A percentile compares a stretch with the other conserved stretches of the same genome.
phyloP scores from a whole-genome alignment of 2,113 vertebrate species.

The Myanophis thanlyinensis region DNA sequence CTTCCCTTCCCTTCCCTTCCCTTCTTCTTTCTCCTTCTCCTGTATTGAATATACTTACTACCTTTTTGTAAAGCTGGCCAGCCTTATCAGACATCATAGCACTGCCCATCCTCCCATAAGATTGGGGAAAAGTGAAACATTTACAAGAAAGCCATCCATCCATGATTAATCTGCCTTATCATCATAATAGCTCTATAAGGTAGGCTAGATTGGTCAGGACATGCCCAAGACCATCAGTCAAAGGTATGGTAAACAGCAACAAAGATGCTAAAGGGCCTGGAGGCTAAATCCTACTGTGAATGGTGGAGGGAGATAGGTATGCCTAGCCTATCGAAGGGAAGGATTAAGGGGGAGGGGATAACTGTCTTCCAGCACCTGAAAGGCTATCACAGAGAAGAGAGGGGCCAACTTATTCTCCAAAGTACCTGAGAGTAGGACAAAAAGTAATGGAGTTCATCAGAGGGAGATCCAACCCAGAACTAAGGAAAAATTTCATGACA shows the following conservation, averaged over 20 bases:
- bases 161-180: not conserved
- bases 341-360: no score
- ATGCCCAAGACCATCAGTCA: not conserved
- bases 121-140: not conserved
- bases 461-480: no score
- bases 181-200: not conserved
- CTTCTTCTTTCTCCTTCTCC: accelerated
- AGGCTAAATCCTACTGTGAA: not conserved
- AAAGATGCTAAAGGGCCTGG: not conserved
- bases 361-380: no score
- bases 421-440: no score
- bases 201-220: not conserved
- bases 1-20: not conserved
- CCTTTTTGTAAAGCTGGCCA: not conserved
- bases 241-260: not conserved
- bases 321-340: no score
- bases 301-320: not conserved
- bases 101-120: no score
- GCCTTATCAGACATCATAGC: not conserved
- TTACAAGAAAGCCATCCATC: not conserved
- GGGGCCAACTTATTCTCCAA: no score
- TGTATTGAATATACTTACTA: not conserved
- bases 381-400: no score
- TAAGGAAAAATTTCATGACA: no score
- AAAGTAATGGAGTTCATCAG: no score